These are phyloP conservation scores for Cynocephalus volans DNA, from an alignment of 2,113 vertebrate species.

Conservation along the genomic window DNA sequence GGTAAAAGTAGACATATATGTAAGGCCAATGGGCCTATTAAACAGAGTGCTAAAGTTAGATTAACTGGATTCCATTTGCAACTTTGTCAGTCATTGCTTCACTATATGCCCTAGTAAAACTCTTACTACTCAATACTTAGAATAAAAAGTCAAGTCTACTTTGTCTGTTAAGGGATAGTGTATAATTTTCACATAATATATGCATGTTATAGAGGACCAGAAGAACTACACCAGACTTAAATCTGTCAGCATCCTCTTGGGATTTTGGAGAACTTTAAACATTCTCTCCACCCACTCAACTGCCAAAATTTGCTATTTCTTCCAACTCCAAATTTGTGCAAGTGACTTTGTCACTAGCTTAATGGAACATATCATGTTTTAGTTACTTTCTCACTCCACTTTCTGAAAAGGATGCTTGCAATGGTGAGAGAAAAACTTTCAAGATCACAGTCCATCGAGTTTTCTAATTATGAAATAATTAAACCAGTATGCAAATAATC, in stretches of 20 bases:
- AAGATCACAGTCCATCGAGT: background rate
- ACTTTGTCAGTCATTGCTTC: background rate
- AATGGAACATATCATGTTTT: background rate
- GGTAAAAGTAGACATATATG: background rate
- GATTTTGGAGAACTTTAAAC: background rate
- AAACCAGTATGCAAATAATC: background rate
- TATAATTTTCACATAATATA: background rate
- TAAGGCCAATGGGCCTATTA: background rate
- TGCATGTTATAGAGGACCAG: background rate
- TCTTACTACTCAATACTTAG: background rate
- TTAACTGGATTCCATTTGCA: background rate
- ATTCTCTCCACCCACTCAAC: too few species aligned
- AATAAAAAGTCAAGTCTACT: background rate
- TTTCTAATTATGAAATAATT: background rate
- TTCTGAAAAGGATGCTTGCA: background rate
- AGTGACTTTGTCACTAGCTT: background rate
- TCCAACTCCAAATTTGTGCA: background rate
- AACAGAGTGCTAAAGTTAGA: background rate
- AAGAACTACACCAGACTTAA: background rate
- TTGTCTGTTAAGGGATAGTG: background rate
- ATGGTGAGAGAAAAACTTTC: background rate
- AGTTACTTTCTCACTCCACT: background rate
- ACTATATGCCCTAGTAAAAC: background rate
- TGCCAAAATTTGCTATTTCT: background rate
- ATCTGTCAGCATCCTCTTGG: background rate